Conservation (phyloP, 1,140 invertebrate species). For the Drosophila repleta region DNA sequence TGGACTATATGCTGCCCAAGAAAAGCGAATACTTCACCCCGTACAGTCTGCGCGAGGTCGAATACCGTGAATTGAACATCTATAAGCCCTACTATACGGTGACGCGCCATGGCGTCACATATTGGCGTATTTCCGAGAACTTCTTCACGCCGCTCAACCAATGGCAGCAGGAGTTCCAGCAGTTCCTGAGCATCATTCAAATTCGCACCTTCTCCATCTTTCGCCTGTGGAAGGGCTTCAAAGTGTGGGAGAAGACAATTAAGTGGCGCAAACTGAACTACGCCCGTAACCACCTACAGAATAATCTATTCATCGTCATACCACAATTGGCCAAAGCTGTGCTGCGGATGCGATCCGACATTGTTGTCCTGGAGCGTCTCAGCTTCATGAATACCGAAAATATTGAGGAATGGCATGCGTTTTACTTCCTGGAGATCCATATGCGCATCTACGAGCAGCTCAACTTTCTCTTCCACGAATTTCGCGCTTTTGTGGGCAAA, state of each 20-base stretch:
- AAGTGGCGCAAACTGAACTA: slow-evolving; percentile 87
- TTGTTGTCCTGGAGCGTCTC: slow-evolving; percentile 87
- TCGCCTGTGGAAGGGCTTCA: slow-evolving; percentile 92
- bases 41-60: slow-evolving; percentile 87
- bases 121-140: slow-evolving; percentile 87
- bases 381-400: slow-evolving; percentile 86
- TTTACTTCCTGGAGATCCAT: slow-evolving; percentile 88
- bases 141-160: slow-evolving; percentile 88
- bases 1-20: slow-evolving; percentile 88
- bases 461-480: slow-evolving; percentile 53
- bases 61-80: slow-evolving; percentile 86
- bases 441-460: slow-evolving; percentile 84
- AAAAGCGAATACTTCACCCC: slow-evolving; percentile 89
- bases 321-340: slow-evolving; percentile 89
- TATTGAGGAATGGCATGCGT: slow-evolving; percentile 87
- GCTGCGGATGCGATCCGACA: slow-evolving; percentile 89
- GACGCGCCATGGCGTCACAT: slow-evolving; percentile 88
- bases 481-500: slow-evolving; percentile 59
- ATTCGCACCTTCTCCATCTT: slow-evolving; percentile 90
- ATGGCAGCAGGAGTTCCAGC: slow-evolving; percentile 89
- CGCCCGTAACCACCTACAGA: slow-evolving; percentile 86
- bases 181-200: slow-evolving; percentile 87
- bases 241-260: slow-evolving; percentile 91
- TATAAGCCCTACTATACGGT: slow-evolving; percentile 88
- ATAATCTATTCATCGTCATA: slow-evolving; percentile 90